Base-by-base conservation (phyloP, 2,113 vertebrate genomes). In the Corythaeola cristata region DNA sequence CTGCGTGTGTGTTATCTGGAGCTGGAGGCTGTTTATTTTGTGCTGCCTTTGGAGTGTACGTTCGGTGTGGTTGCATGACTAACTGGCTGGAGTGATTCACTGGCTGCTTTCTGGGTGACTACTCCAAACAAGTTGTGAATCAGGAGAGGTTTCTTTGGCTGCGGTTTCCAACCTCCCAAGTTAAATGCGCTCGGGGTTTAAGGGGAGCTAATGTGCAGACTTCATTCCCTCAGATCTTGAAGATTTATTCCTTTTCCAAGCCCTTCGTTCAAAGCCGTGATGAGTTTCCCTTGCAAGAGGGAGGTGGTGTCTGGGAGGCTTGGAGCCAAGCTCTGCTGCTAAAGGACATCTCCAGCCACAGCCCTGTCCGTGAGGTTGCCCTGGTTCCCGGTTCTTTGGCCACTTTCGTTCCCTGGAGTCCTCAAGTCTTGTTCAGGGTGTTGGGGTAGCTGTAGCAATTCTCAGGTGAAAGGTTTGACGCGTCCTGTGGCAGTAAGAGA, bases 101-200 rank as follows among this genome's bases (percentile, higher is more conserved):
- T 55, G 95, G 95, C 96, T 93, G 94, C 96, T 94, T 95, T 91
- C 62, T 89, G 92, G 96, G 94, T 94, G 95, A 95, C 92, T 94
- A 95, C 96, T 96, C 96, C 94, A 97, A 98, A 98, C 96, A 97
- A 96, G 96, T 97, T 96, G 93, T 93, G 97, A 97, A 97, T 98
- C 97, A 97, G 97, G 95, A 95, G 95, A 90, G 81, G 90, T 77
- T 88, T 95, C 92, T 97, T 92, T 97, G 96, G 97, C 96, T 96
- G 93, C 55, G 64, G 91, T 91, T 94, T 94, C 84, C 62, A 95
- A 97, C 91, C 96, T 96, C 96, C 96, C 96, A 96, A 95, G 97
- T 96, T 88, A 95, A 97, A 95, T n/a, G 94, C 90, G 71, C 72
- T 94, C 75, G 35, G 90, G 89, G 76, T 95, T 97, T 95, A 88